These are phyloP conservation scores for Latrodectus elegans DNA, from an alignment of 2,888 invertebrate species.

Conservation along the genomic window DNA sequence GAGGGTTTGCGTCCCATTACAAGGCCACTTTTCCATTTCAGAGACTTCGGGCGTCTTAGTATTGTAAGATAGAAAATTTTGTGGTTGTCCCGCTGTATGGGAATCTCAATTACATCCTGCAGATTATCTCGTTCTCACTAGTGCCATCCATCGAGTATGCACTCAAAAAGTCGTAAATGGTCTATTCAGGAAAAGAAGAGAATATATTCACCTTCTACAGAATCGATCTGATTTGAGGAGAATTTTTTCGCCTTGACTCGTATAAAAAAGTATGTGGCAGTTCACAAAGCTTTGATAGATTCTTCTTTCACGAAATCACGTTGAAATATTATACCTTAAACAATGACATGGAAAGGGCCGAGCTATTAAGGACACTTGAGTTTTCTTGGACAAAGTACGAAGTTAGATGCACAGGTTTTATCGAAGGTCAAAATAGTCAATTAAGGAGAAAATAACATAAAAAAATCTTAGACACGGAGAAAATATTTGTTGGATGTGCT, in stretches of 20 bases:
- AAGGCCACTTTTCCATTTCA: constrained; percentile 23
- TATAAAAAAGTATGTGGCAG: neutral
- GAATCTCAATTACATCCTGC: constrained; percentile 4
- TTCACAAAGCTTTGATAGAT: neutral
- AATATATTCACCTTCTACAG: neutral
- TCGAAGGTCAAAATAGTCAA: too few species aligned
- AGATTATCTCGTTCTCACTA: neutral
- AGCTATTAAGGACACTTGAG: neutral
- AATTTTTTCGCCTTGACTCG: constrained; percentile 3
- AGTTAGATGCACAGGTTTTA: too few species aligned
- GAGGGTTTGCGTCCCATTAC: constrained; percentile 15
- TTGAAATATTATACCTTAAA: neutral
- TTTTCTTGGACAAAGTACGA: neutral
- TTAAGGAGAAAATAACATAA: too few species aligned
- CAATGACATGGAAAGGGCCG: neutral
- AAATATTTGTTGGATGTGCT: too few species aligned
- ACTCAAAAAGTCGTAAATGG: constrained; percentile 23
- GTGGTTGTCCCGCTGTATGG: neutral
- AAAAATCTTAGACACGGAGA: too few species aligned
- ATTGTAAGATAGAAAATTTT: neutral
- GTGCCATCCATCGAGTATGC: constrained; percentile 3
- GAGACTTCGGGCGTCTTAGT: neutral
- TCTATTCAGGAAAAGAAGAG: neutral
- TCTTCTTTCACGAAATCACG: neutral
- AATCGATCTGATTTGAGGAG: neutral